These are phyloP conservation scores for Bimastos eiseni DNA, from an alignment of 2,888 invertebrate species.

Conservation along the genomic window DNA sequence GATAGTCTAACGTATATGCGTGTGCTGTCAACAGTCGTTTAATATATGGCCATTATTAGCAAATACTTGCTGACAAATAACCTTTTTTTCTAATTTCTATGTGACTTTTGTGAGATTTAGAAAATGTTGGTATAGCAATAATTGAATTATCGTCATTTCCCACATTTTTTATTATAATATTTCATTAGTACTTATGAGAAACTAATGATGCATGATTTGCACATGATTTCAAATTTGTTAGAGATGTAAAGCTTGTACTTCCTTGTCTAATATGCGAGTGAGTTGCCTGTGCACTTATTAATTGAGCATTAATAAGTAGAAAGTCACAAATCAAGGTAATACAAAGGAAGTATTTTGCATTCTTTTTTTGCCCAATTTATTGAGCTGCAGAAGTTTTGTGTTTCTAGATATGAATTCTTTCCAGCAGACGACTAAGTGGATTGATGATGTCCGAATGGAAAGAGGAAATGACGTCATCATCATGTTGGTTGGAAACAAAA, in stretches of 20 bases:
- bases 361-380: neutral
- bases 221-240: neutral
- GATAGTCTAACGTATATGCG: no score
- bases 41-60: no score
- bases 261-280: neutral
- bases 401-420: constrained; percentile 75
- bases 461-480: constrained; percentile 98
- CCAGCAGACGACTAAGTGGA: constrained; percentile 99
- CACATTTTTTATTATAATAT: neutral
- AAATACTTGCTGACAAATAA: no score
- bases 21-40: no score
- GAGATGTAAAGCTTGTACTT: neutral
- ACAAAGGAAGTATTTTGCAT: no score
- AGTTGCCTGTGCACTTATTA: neutral
- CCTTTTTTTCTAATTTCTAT: no score
- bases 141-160: no score
- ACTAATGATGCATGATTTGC: neutral
- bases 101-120: neutral
- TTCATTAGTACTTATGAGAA: neutral
- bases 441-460: constrained; percentile 98
- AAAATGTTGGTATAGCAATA: neutral
- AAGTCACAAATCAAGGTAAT: neutral
- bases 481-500: constrained; percentile 98
- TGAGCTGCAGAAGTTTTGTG: neutral
- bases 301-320: neutral